Conservation (phyloP, 2,888 invertebrate genomes). For the Cerceris rybyensis region DNA sequence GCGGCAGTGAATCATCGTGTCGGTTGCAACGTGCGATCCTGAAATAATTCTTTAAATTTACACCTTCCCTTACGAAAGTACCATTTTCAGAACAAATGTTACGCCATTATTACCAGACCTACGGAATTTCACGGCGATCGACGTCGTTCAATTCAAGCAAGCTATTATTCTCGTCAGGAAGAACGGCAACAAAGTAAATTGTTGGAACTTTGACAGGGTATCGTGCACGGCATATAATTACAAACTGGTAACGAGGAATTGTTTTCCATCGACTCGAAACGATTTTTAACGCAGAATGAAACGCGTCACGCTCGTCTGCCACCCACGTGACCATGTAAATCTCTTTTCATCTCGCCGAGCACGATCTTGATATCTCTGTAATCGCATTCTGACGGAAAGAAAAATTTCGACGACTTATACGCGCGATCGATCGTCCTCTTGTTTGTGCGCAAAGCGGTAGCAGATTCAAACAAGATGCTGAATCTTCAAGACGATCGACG, state of each 20-base stretch:
- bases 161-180: background rate
- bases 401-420: slow-evolving; percentile 13
- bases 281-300: slow-evolving; percentile 15
- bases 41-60: too few species aligned
- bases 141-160: background rate
- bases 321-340: slow-evolving; percentile 12
- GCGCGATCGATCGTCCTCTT: background rate
- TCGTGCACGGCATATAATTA: slow-evolving; percentile 25
- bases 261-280: slow-evolving; percentile 10
- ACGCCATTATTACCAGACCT: background rate
- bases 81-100: background rate
- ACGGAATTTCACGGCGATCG: slow-evolving; percentile 1
- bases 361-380: background rate
- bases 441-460: background rate
- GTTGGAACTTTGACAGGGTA: slow-evolving; percentile 10
- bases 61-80: background rate
- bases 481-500: slow-evolving; percentile 4
- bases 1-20: too few species aligned
- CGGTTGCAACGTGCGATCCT: too few species aligned
- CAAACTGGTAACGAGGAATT: slow-evolving; percentile 34
- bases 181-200: slow-evolving; percentile 25
- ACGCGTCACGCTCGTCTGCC: slow-evolving; percentile 17
- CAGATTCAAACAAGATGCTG: background rate
- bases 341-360: slow-evolving; percentile 28
- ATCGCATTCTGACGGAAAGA: slow-evolving; percentile 14